Base-by-base conservation (phyloP, 2,113 vertebrate genomes). In the Cyphotilapia sp. region DNA sequence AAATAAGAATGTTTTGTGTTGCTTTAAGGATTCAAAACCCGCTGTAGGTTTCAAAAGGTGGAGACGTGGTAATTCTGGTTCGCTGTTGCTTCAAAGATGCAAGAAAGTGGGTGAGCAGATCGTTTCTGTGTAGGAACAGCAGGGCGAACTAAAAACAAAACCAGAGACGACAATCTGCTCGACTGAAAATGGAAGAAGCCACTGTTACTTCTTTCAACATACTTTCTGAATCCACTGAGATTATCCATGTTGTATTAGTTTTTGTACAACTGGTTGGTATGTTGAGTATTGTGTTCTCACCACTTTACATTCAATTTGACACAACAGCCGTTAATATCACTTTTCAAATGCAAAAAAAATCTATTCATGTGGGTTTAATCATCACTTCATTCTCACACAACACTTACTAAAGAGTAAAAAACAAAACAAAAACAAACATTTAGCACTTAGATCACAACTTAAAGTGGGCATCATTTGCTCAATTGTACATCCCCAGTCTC, bases 61-160 rank as follows among this genome's bases (percentile, higher is more conserved):
- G 83, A 87, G 29, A 89, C 66, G 14, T 38, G 88, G 66, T 90
- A 85, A 92, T 89, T 89, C 45, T 78, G 86, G 81, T 51, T 89
- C 78, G 63, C 81, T 69, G 81, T 54, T 83, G 86, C 61, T 89
- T 38, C 33, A 88, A 45, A 76, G 66, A 89, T 86, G 85, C 84
- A 81, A 93, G 92, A 85, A 91, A 91, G 74, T 83, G 85, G 78
- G 53, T 74, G 63, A 69, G 47, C 82, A 86, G 90, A 92, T 88
- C 86, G 85, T 85, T 86, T 87, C 31, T 82, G 85, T 78, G 74
- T 56, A 47, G 83, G 59, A 90, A 88, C 38, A 89, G 87, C 78
- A 84, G 82, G 82, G 83, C 85, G 61, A 83, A 33, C 61, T 87
- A 31, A 40, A 94, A 90, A 91, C 82, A 94, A 87, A 89, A 89